Conservation (phyloP, 2,888 invertebrate genomes). For the Drosophila fungiperda region DNA sequence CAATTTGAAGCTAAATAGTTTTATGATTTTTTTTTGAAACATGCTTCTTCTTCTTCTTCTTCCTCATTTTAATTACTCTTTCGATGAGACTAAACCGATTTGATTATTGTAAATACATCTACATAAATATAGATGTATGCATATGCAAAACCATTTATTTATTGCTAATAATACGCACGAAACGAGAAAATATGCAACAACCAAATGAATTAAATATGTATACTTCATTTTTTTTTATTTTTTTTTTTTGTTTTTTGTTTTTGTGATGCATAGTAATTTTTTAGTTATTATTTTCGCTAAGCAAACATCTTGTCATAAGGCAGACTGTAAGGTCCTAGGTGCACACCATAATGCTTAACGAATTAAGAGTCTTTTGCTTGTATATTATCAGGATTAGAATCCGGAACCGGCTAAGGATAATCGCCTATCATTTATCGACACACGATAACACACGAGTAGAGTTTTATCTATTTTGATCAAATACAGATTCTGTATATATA, state of each 20-base stretch:
- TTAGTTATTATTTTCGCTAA: constrained; percentile 44
- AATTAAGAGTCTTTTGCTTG: constrained; percentile 47
- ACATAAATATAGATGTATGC: constrained; percentile 22
- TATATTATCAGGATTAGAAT: constrained; percentile 17
- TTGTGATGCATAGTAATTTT: constrained; percentile 20
- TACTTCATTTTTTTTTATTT: background rate
- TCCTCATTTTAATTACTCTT: constrained; percentile 54
- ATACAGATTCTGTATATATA: constrained; percentile 5
- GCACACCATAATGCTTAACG: constrained; percentile 35
- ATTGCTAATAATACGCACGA: constrained; percentile 76
- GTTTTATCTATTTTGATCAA: constrained; percentile 12
- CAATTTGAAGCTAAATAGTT: constrained; percentile 75
- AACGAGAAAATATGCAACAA: constrained; percentile 45
- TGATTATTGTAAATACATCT: constrained; percentile 43
- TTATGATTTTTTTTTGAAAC: constrained; percentile 32
- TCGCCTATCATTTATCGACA: constrained; percentile 16
- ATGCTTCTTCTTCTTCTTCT: constrained; percentile 28
- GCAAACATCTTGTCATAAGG: constrained; percentile 55
- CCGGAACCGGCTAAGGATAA: constrained; percentile 2
- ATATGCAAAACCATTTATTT: constrained; percentile 50
- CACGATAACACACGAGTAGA: constrained; percentile 16
- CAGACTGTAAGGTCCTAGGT: constrained; percentile 47
- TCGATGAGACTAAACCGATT: constrained; percentile 58
- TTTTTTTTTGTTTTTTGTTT: background rate
- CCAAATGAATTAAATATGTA: constrained; percentile 50